Conservation (phyloP, 2,797 vertebrate genomes). For the Smutsia temminckii region DNA sequence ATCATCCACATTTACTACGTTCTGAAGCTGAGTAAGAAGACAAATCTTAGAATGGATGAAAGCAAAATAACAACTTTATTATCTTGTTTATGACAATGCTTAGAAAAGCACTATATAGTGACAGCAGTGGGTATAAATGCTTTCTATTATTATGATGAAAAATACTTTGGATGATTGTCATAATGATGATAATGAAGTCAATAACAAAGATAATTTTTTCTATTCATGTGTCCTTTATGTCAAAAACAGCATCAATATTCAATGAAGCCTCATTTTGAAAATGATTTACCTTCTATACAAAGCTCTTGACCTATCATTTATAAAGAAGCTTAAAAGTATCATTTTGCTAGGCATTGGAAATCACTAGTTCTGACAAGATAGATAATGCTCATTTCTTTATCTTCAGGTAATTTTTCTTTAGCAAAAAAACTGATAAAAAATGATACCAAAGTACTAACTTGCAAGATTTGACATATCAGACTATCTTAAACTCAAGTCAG, state of each 20-base stretch:
- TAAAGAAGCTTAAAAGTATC: background rate
- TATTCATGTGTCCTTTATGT: background rate
- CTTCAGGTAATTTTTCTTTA: background rate
- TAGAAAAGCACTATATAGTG: background rate
- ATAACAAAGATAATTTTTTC: background rate
- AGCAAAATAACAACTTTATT: background rate
- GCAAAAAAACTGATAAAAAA: background rate
- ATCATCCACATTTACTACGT: background rate
- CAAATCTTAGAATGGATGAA: background rate
- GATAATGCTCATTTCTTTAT: background rate
- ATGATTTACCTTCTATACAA: background rate
- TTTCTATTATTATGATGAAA: background rate
- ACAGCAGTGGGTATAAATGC: background rate
- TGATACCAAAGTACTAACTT: background rate
- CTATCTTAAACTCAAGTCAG: background rate
- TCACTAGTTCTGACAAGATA: background rate
- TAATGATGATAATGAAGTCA: background rate
- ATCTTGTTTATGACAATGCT: background rate
- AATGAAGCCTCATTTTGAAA: conserved; percentile 1
- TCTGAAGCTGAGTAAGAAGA: background rate
- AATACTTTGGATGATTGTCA: background rate
- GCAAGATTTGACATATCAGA: background rate
- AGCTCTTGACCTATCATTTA: background rate
- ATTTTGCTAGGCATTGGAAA: conserved; percentile 16
- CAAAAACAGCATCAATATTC: background rate